Percentiles rank a stretch among this genome's conserved stretches.
Conservation (phyloP, 53 echinoderm and acorn worm species). For the Paracentrotus lividus region DNA sequence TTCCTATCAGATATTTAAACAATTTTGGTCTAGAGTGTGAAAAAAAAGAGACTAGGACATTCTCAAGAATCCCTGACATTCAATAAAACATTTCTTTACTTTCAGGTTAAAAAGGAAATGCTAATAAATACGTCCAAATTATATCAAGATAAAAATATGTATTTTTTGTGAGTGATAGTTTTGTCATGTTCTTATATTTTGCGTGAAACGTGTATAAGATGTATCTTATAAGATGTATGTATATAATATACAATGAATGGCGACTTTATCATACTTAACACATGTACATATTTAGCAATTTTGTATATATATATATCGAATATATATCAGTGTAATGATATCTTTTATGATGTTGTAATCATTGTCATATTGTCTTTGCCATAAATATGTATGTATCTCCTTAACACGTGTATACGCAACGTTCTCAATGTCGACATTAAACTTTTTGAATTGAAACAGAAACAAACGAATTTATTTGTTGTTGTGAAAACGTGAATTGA, state of each 20-base stretch:
- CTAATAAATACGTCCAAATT: slow-evolving; percentile 1
- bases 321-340: neutral
- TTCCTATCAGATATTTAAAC: too few relatives aligned
- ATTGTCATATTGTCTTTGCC: neutral
- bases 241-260: neutral
- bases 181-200: neutral
- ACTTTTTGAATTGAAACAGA: neutral
- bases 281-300: neutral
- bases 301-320: neutral
- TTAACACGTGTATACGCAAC: too few relatives aligned
- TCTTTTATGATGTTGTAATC: too few relatives aligned
- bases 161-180: neutral
- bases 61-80: too few relatives aligned
- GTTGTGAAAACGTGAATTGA: too few relatives aligned
- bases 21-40: too few relatives aligned
- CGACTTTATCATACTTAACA: neutral
- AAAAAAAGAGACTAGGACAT: too few relatives aligned
- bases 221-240: neutral
- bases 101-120: too few relatives aligned
- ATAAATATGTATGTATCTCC: too few relatives aligned
- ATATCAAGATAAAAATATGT: neutral
- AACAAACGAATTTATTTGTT: too few relatives aligned
- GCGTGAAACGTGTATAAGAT: neutral
- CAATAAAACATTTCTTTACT: too few relatives aligned
- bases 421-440: slow-evolving; percentile 29